These are phyloP conservation scores for Melanophora roralis DNA, from an alignment of 2,888 invertebrate species.

Conservation along the genomic window DNA sequence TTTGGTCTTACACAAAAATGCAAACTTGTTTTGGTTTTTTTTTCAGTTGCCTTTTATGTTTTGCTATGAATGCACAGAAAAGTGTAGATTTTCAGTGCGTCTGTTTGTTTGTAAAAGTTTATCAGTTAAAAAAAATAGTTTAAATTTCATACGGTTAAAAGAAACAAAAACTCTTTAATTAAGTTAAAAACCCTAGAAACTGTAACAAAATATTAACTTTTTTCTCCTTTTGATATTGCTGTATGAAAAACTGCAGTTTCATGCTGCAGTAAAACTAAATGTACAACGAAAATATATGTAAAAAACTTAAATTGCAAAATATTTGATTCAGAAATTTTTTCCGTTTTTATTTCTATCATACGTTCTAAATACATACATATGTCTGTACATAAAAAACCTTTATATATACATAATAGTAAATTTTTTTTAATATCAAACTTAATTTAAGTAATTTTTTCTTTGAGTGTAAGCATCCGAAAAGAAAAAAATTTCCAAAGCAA, in stretches of 20 bases:
- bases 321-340: no score
- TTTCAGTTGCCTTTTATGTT: conserved; percentile 3
- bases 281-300: no score
- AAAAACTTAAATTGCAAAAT: no score
- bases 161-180: not conserved
- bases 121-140: not conserved
- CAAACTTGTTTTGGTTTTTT: conserved; percentile 37
- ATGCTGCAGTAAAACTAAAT: conserved; percentile 44
- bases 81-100: not conserved
- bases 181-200: not conserved
- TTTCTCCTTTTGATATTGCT: not conserved
- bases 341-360: no score
- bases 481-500: not conserved
- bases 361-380: no score
- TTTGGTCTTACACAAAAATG: conserved; percentile 55
- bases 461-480: not conserved
- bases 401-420: no score
- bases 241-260: conserved; percentile 44
- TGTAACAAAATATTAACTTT: conserved; percentile 18
- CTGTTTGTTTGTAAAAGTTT: conserved; percentile 1
- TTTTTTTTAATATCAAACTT: no score
- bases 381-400: no score
- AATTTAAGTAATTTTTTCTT: no score
- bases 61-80: conserved; percentile 8
- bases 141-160: not conserved